Conservation (phyloP, 2,888 invertebrate species). For the Dendrolimus pini region DNA sequence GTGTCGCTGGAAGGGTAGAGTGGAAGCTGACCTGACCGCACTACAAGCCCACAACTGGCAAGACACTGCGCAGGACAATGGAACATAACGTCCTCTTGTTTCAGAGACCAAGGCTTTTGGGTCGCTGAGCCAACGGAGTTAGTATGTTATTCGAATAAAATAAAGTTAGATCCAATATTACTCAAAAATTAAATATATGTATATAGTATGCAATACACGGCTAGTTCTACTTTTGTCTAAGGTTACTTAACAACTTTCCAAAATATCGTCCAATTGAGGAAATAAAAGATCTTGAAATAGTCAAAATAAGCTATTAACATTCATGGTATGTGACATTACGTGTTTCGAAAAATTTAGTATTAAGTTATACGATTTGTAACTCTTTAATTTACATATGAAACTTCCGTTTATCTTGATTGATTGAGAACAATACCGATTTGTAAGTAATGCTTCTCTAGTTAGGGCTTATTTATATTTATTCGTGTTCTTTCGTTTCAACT, state of each 20-base stretch:
- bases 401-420: slow-evolving; percentile 6
- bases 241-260: neutral
- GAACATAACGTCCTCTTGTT: too few species aligned
- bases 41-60: too few species aligned
- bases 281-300: neutral
- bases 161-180: too few species aligned
- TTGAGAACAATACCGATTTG: slow-evolving; percentile 10
- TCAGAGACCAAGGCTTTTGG: too few species aligned
- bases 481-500: neutral
- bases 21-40: too few species aligned
- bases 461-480: neutral
- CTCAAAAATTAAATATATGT: too few species aligned
- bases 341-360: neutral
- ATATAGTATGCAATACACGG: too few species aligned
- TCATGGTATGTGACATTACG: neutral
- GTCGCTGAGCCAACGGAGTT: too few species aligned
- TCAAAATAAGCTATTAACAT: neutral
- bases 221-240: neutral
- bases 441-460: neutral
- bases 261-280: neutral
- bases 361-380: neutral
- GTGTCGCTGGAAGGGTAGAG: too few species aligned
- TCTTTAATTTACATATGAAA: slow-evolving; percentile 1
- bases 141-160: too few species aligned
- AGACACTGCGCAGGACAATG: too few species aligned